These are phyloP conservation scores for Diplodus sargus DNA, from an alignment of 2,797 vertebrate species.

Conservation along the genomic window DNA sequence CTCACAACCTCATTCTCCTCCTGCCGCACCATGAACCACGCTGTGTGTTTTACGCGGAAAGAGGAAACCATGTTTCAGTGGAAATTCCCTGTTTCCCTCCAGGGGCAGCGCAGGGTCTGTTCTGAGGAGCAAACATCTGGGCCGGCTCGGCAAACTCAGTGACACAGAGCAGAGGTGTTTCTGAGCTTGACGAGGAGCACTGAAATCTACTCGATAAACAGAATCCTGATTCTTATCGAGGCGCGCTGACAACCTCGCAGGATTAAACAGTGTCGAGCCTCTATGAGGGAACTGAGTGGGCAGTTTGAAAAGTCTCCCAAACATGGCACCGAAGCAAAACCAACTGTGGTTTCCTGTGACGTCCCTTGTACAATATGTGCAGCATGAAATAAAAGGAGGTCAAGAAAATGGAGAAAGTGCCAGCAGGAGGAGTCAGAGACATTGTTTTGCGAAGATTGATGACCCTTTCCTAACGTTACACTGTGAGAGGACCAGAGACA, in stretches of 20 bases:
- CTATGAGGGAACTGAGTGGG: constrained; percentile 44
- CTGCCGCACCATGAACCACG: constrained; percentile 29
- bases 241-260: background rate
- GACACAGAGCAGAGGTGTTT: constrained; percentile 16
- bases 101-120: constrained; percentile 33
- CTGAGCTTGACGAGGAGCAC: constrained; percentile 1
- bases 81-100: constrained; percentile 60
- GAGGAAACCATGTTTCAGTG: constrained; percentile 52
- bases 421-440: constrained; percentile 47
- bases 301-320: constrained; percentile 41
- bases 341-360: constrained; percentile 64
- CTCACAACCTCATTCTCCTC: constrained; percentile 41
- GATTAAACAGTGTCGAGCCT: constrained; percentile 21
- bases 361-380: constrained; percentile 36
- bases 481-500: constrained; percentile 17
- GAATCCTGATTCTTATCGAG: constrained; percentile 24
- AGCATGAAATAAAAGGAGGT: constrained; percentile 31
- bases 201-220: constrained; percentile 28
- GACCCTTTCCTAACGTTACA: constrained; percentile 25
- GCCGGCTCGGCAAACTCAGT: constrained; percentile 10
- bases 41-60: constrained; percentile 35
- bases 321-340: constrained; percentile 56
- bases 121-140: constrained; percentile 57
- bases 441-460: constrained; percentile 31
- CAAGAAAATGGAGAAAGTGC: constrained; percentile 24